phyloP scores from a whole-genome alignment of 2,888 invertebrate species.

The Pantelozetes paolii region DNA sequence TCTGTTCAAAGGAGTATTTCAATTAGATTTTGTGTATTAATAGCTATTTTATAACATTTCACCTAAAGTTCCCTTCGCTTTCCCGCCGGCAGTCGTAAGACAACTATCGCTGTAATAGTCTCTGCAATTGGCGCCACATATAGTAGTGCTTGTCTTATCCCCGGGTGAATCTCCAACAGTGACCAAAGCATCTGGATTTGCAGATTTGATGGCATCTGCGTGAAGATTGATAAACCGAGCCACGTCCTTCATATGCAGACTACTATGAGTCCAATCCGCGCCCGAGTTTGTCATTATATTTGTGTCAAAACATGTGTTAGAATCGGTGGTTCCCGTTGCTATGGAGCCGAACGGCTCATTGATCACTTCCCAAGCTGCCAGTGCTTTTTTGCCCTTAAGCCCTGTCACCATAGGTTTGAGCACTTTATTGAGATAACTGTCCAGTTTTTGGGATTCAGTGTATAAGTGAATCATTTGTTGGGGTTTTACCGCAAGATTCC shows the following conservation, averaged over 20 bases:
- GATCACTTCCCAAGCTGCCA: not conserved
- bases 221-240: not conserved
- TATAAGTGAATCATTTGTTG: constrained; percentile 18
- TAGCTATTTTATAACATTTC: not conserved
- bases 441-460: not conserved
- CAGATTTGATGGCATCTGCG: not conserved
- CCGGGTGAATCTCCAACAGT: not conserved
- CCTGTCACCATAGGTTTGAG: not conserved
- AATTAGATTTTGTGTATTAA: not conserved
- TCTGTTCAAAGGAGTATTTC: too few species aligned
- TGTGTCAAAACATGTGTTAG: constrained; percentile 2
- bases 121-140: not conserved
- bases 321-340: not conserved
- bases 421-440: not conserved
- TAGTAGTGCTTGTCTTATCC: not conserved
- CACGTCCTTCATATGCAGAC: not conserved
- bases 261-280: not conserved
- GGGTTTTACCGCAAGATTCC: constrained; percentile 4
- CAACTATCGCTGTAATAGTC: not conserved
- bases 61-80: not conserved
- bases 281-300: not conserved
- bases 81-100: not conserved
- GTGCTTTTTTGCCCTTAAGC: not conserved
- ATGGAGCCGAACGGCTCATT: not conserved
- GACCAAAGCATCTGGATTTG: not conserved